Conservation (phyloP, 2,888 invertebrate genomes). For the Kryphioiulus occultus region DNA sequence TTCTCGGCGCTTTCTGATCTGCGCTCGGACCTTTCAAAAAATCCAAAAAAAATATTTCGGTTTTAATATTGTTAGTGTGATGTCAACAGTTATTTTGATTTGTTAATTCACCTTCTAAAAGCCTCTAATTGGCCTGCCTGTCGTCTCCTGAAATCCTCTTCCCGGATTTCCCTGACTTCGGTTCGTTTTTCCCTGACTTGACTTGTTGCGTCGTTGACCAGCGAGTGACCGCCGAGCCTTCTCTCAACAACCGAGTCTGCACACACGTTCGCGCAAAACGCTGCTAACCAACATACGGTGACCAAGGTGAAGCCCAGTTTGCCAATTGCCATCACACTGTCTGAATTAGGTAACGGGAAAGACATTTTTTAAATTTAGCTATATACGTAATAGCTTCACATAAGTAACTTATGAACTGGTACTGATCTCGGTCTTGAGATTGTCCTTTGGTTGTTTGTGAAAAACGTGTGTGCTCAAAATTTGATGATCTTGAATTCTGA, state of each 20-base stretch:
- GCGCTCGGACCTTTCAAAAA: not conserved
- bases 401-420: too few species aligned
- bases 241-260: conserved; percentile 29
- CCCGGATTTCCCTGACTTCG: not conserved
- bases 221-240: not conserved
- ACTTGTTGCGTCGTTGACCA: not conserved
- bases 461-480: too few species aligned
- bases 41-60: too few species aligned
- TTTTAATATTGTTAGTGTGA: too few species aligned
- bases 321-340: conserved; percentile 48
- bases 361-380: too few species aligned
- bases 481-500: too few species aligned
- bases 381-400: too few species aligned
- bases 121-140: not conserved
- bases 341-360: too few species aligned
- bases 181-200: not conserved
- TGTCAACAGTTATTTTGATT: too few species aligned
- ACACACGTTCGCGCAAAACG: not conserved
- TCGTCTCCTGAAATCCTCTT: not conserved
- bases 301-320: conserved; percentile 42
- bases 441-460: too few species aligned
- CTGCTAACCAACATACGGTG: conserved; percentile 47
- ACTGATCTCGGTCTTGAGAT: too few species aligned
- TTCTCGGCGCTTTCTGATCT: not conserved
- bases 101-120: not conserved